Percentiles rank a stretch among this genome's conserved stretches.
These are phyloP conservation scores for Drosophila albomicans DNA, from an alignment of 1,140 invertebrate species.

Conservation along the genomic window DNA sequence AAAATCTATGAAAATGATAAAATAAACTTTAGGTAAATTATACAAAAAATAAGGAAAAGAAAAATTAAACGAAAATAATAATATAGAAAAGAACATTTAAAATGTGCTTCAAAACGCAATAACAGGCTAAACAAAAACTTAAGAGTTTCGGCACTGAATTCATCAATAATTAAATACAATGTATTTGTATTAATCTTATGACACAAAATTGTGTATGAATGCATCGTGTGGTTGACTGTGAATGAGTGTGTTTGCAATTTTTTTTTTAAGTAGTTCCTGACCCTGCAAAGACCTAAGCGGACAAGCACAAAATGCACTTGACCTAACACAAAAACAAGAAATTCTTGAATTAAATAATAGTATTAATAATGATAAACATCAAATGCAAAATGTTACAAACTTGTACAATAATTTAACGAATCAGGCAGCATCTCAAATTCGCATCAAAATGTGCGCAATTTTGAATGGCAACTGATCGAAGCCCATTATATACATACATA, in stretches of 20 bases:
- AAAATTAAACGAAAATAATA: slow-evolving; percentile 3
- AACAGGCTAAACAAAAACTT: slow-evolving; percentile 4
- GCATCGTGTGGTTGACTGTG: neutral
- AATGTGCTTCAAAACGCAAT: slow-evolving; percentile 40
- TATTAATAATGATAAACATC: slow-evolving; percentile 24
- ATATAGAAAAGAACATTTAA: slow-evolving; percentile 23
- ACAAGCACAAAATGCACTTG: slow-evolving; percentile 69
- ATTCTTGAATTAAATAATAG: slow-evolving; percentile 25
- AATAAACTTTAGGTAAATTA: slow-evolving; percentile 68
- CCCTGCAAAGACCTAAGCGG: slow-evolving; percentile 32
- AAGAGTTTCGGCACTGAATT: slow-evolving; percentile 27
- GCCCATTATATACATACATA: slow-evolving; percentile 22
- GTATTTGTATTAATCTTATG: slow-evolving; percentile 48
- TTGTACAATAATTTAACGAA: slow-evolving; percentile 72
- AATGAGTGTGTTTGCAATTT: slow-evolving; percentile 14
- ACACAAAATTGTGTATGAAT: slow-evolving; percentile 3
- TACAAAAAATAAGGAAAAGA: slow-evolving; percentile 52
- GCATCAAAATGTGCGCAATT: too few species aligned
- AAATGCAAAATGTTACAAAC: slow-evolving; percentile 58
- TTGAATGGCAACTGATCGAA: neutral
- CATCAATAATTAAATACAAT: slow-evolving; percentile 43
- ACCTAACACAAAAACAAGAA: slow-evolving; percentile 26
- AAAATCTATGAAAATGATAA: slow-evolving; percentile 34
- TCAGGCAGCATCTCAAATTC: neutral
- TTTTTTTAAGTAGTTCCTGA: slow-evolving; percentile 43